These are phyloP conservation scores for Chrysolina americana DNA, from an alignment of 2,888 invertebrate genomes.

Conservation along the genomic window DNA sequence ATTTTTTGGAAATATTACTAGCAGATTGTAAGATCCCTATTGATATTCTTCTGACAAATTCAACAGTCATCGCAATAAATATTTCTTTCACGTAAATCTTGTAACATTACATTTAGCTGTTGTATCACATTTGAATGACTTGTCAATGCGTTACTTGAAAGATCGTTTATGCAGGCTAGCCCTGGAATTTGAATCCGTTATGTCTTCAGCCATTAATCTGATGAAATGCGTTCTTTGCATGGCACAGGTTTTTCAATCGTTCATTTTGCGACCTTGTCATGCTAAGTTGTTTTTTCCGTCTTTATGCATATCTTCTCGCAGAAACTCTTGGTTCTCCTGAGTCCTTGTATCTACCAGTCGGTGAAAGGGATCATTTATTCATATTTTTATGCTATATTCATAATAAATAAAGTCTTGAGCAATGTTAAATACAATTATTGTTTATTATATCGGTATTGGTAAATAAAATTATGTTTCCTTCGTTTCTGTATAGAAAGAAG, in stretches of 20 bases:
- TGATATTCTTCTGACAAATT: neutral
- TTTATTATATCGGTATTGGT: no score
- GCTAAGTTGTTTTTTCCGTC: neutral
- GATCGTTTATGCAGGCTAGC: conserved; percentile 10
- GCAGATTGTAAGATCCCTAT: neutral
- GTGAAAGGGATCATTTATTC: conserved; percentile 7
- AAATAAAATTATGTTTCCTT: no score
- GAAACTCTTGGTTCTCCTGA: neutral
- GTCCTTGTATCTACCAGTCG: neutral
- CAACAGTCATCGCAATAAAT: neutral
- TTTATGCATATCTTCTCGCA: conserved; percentile 12
- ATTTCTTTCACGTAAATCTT: conserved; percentile 25
- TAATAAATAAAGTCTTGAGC: neutral
- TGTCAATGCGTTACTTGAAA: conserved; percentile 18
- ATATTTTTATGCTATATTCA: neutral
- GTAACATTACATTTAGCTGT: conserved; percentile 28
- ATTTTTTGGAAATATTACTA: neutral
- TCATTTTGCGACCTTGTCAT: neutral
- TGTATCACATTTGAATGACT: conserved; percentile 22
- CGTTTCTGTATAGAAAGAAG: no score
- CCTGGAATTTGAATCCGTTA: conserved; percentile 28
- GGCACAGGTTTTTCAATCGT: conserved; percentile 10
- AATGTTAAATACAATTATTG: neutral
- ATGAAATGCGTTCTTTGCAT: neutral
- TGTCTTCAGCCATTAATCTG: conserved; percentile 10